Conservation (phyloP, 1,140 invertebrate species). For the Hylaeus anthracinus region DNA sequence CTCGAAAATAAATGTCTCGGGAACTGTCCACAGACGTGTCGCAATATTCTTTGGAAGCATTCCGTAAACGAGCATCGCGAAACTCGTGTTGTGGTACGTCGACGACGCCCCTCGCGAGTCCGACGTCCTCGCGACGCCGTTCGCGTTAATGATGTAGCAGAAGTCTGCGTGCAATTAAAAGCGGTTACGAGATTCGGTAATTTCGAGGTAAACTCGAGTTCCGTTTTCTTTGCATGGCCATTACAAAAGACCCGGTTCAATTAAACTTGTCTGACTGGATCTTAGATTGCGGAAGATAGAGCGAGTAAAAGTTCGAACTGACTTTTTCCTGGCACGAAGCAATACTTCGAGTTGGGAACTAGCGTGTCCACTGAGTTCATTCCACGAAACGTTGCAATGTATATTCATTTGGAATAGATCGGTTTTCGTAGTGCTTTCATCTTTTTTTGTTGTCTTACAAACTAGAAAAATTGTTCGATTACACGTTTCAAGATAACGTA, state of each 20-base stretch:
- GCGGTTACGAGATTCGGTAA: not conserved
- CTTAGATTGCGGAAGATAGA: no score
- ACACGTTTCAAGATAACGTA: no score
- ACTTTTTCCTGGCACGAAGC: no score
- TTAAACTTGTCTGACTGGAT: not conserved
- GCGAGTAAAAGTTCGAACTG: no score
- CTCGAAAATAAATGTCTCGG: constrained; percentile 9
- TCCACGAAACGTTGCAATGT: no score
- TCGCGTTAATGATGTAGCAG: constrained; percentile 22
- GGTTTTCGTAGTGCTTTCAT: no score
- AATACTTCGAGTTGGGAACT: no score
- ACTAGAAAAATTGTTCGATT: no score
- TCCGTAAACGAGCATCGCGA: constrained; percentile 23
- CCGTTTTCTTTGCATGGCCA: not conserved
- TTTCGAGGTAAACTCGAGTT: not conserved
- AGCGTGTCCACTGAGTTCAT: no score
- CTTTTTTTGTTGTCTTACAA: no score
- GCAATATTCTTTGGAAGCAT: constrained; percentile 19
- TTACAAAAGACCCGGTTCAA: no score
- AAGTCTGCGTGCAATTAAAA: constrained; percentile 20
- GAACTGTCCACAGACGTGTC: constrained; percentile 11
- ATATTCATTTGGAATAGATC: no score
- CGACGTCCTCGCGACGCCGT: not conserved
- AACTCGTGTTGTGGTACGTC: constrained; percentile 23
- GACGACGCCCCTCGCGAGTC: not conserved